Percentiles rank a stretch among this genome's conserved stretches.
Evolutionary conservation across 2,888 invertebrate species (phyloP).

Genomic region (Pimpla rufipes): DNA sequence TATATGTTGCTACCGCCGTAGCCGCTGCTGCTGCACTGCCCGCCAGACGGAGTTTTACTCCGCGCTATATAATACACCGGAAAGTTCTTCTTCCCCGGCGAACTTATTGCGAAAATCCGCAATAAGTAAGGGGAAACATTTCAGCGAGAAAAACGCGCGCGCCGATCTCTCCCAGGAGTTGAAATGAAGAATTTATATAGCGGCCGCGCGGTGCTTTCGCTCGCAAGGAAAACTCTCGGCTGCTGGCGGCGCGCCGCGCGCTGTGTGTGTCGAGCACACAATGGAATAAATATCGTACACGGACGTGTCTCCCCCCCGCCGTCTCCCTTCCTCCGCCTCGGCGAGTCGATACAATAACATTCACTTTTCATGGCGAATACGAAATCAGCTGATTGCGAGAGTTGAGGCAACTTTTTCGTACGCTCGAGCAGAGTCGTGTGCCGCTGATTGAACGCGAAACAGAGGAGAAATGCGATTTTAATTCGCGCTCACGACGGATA

Average conservation of each 20-base stretch:
- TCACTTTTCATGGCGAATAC: too few species aligned
- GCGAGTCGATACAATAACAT: neutral
- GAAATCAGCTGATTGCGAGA: too few species aligned
- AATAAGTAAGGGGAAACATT: constrained; percentile 38
- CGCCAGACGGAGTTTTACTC: constrained; percentile 31
- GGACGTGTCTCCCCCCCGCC: too few species aligned
- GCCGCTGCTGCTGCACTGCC: neutral
- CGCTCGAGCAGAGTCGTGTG: too few species aligned
- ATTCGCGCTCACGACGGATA: too few species aligned
- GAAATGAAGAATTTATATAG: constrained; percentile 34
- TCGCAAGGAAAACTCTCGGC: constrained; percentile 6
- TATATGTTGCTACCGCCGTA: neutral
- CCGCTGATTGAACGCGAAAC: too few species aligned
- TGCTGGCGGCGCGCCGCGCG: neutral
- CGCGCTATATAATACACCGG: neutral
- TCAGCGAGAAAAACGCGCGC: constrained; percentile 7
- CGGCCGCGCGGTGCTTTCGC: neutral
- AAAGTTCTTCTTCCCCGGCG: constrained; percentile 14
- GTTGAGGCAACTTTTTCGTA: too few species aligned
- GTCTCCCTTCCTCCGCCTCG: neutral
- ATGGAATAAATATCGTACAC: neutral
- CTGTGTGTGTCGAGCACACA: constrained; percentile 3
- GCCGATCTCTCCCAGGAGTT: constrained; percentile 10
- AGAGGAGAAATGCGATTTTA: too few species aligned
- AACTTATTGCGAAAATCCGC: constrained; percentile 39